Evolutionary conservation across 2,888 invertebrate species (phyloP), one percentile per base, ranked within the genome.

Genomic region (Bugula neritina): DNA sequence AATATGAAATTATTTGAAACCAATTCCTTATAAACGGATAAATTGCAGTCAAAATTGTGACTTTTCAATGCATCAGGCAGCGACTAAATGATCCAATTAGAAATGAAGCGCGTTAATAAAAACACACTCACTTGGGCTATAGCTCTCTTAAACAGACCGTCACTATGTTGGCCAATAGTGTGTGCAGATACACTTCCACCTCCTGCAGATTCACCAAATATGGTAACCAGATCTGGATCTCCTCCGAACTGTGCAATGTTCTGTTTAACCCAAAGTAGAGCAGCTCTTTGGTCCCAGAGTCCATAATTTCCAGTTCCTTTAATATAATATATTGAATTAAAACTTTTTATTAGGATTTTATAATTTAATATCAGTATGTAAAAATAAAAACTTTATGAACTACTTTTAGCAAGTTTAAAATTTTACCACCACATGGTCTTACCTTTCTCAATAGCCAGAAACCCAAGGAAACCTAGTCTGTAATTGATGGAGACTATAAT

Each of bases 191-290:
- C 78, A 73, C 76, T 75, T 1, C 74, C 73, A 1, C 75, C 78
- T 0, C 79, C 79, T 10, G 79, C 78, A 35, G 77, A 77, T 71
- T 78, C 76, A n/a, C 79, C 79, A 55, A 76, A 77, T 25, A 79
- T 54, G 0, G 79, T 77, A 5, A 79, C 74, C 2, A 52, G 72
- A n/a, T 73, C 69, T 0, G 74, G 71, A 73, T 79, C 77, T 0
- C 77, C 78, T 69, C 75, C 75, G 71, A 79, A 78, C 1, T 72
- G 54, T 2, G 43, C 72, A 52, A 76, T 76, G 63, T 79, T 79
- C 13, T 75, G 74, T 35, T 77, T 74, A 1, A 78, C 74, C 79
- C 79, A 79, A 35, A 73, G 31, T 23, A 79, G 69, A 3, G 79
- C 79, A n/a, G 74, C 54, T 29, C 75, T 73, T 73, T 79, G 78